Conservation (phyloP, 1,140 invertebrate species). For the Drosophila gunungcola region DNA sequence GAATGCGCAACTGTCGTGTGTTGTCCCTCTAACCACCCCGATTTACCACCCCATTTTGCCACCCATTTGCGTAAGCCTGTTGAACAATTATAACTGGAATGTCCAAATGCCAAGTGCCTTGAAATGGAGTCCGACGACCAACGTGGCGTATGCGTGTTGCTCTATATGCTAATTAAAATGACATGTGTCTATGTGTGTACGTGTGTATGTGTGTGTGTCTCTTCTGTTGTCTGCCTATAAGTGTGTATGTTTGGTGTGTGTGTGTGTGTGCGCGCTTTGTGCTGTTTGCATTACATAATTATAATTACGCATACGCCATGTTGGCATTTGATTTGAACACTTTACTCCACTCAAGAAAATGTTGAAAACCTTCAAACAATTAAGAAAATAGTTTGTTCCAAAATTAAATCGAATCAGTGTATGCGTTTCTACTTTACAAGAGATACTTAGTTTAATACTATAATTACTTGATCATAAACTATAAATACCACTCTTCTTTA, state of each 20-base stretch:
- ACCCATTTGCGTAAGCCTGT: constrained; percentile 72
- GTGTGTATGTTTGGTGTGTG: neutral
- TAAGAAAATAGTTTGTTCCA: too few relatives aligned
- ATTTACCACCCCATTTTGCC: constrained; percentile 1
- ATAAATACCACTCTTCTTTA: too few relatives aligned
- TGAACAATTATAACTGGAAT: constrained; percentile 79
- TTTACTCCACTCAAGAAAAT: constrained; percentile 9
- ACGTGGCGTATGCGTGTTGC: constrained; percentile 76
- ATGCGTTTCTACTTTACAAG: too few relatives aligned
- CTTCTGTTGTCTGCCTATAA: constrained; percentile 21
- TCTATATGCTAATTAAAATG: constrained; percentile 81
- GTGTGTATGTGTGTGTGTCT: constrained; percentile 9
- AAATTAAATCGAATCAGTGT: too few relatives aligned
- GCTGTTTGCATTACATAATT: constrained; percentile 80
- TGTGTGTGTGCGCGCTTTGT: constrained; percentile 46
- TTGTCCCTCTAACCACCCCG: neutral
- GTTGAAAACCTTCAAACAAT: too few relatives aligned
- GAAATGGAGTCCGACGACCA: constrained; percentile 75
- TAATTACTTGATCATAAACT: too few relatives aligned
- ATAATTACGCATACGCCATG: constrained; percentile 80
- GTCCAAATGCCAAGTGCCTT: constrained; percentile 80
- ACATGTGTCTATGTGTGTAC: constrained; percentile 31
- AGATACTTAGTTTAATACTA: too few relatives aligned
- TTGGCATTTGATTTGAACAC: constrained; percentile 64
- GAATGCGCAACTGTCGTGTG: constrained; percentile 77